Base-by-base conservation (phyloP, 2,888 invertebrate species). In the Pimpla rufipes region DNA sequence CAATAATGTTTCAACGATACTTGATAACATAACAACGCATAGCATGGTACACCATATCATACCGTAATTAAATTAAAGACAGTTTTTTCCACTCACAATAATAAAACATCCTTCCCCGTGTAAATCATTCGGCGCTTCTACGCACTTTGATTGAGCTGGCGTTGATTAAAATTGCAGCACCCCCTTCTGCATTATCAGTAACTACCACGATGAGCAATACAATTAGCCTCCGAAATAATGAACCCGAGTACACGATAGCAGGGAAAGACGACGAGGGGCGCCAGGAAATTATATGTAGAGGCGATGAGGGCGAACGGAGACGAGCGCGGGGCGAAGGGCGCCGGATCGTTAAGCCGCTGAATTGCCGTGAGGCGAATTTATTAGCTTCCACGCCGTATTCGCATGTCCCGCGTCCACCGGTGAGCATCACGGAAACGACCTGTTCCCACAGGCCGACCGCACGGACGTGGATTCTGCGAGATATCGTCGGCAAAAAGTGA, bases 101-200 rank as follows among this genome's bases (percentile, higher is more conserved):
- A n/a, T n/a, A n/a, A n/a, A n/a, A n/a, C n/a, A n/a, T n/a, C n/a
- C n/a, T n/a, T n/a, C n/a, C n/a, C n/a, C n/a, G n/a, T n/a, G n/a
- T n/a, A n/a, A n/a, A 29, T 29, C 29, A 29, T 29, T 29, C 29
- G 29, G 29, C 29, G 29, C 29, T 29, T 5, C 29, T 29, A 29
- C 5, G 29, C 29, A 29, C 47, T 59, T 35, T 71, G 59, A 62
- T 78, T 78, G 45, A 7, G 6, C 47, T 55, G 18, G 37, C 55
- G 57, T 81, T 81, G 81, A 81, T 81, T 76, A 76, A 76, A 81
- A 81, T 81, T 81, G 71, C 76, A 76, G 71, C 76, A 76, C 55
- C 57, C 47, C 71, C 68, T 23, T n/a, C 35, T 52, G 64, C 42
- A 50, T 71, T 76, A 81, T 81, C 57, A 70, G 57, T 71, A 71